Conservation (phyloP, 2,888 invertebrate genomes). For the Apantesis nais region DNA sequence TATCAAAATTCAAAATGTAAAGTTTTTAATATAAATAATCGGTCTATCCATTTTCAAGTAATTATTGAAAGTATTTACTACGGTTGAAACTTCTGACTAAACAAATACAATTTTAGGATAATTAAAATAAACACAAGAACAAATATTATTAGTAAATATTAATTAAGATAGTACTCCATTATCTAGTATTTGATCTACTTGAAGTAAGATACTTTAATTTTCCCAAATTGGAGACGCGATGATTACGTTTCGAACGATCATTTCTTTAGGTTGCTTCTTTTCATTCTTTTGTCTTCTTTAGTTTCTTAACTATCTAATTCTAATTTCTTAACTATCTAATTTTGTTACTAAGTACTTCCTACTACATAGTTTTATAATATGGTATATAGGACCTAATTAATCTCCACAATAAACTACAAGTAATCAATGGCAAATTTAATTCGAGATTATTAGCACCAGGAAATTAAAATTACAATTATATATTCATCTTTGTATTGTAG, state of each 20-base stretch:
- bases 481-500: too few species aligned
- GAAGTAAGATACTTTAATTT: not conserved
- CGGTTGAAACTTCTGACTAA: not conserved
- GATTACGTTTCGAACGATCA: not conserved
- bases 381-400: too few species aligned
- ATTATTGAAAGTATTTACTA: not conserved
- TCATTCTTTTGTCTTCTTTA: too few species aligned
- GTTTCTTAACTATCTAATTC: not conserved
- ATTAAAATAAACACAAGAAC: not conserved
- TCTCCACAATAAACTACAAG: too few species aligned
- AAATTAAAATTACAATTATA: too few species aligned
- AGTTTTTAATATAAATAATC: not conserved
- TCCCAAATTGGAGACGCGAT: rapidly evolving
- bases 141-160: too few species aligned
- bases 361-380: not conserved
- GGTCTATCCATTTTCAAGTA: not conserved
- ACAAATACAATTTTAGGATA: not conserved
- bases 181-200: too few species aligned
- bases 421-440: too few species aligned
- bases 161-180: too few species aligned
- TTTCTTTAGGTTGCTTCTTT: not conserved
- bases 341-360: not conserved
- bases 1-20: not conserved
- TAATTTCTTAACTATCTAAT: not conserved
- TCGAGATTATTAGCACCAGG: too few species aligned